These are phyloP conservation scores for Ischnus inquisitorius DNA, from an alignment of 2,888 invertebrate genomes.

Conservation along the genomic window DNA sequence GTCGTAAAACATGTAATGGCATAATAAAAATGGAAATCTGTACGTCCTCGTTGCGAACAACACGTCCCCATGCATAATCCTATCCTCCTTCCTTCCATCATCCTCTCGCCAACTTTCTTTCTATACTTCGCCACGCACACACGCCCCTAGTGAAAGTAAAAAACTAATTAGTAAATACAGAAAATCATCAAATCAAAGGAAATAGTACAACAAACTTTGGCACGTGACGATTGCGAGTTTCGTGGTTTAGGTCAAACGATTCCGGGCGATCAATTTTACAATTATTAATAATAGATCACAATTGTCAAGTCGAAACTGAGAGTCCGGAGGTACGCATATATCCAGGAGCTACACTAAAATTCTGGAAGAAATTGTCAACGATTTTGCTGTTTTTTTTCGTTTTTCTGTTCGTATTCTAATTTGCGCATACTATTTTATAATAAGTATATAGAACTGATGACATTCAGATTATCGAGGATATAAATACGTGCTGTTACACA, in stretches of 20 bases:
- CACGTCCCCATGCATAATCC: constrained; percentile 83
- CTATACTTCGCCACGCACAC: constrained; percentile 71
- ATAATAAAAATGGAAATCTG: constrained; percentile 53
- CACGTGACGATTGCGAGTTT: constrained; percentile 39
- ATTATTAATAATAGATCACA: constrained; percentile 68
- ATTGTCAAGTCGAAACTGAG: constrained; percentile 73
- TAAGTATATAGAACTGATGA: constrained; percentile 35
- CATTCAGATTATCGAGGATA: constrained; percentile 19
- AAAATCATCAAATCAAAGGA: constrained; percentile 69
- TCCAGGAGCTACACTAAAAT: constrained; percentile 76
- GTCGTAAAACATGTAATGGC: constrained; percentile 45
- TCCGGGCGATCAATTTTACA: constrained; percentile 46
- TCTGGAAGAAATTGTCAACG: constrained; percentile 51
- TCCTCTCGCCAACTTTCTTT: constrained; percentile 51
- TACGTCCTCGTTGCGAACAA: constrained; percentile 82
- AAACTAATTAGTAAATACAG: constrained; percentile 84
- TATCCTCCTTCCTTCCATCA: constrained; percentile 82
- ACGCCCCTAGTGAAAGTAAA: constrained; percentile 84
- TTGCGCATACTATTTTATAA: constrained; percentile 36
- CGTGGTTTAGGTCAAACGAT: constrained; percentile 54
- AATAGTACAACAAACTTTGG: constrained; percentile 27
- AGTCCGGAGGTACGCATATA: constrained; percentile 73
- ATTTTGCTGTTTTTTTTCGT: constrained; percentile 32
- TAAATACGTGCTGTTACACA: constrained; percentile 40
- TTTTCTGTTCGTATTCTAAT: constrained; percentile 34